Evolutionary conservation across 1,140 invertebrate genomes (phyloP), one percentile per base, ranked within the genome.

Genomic region (Panulirus ornatus): DNA sequence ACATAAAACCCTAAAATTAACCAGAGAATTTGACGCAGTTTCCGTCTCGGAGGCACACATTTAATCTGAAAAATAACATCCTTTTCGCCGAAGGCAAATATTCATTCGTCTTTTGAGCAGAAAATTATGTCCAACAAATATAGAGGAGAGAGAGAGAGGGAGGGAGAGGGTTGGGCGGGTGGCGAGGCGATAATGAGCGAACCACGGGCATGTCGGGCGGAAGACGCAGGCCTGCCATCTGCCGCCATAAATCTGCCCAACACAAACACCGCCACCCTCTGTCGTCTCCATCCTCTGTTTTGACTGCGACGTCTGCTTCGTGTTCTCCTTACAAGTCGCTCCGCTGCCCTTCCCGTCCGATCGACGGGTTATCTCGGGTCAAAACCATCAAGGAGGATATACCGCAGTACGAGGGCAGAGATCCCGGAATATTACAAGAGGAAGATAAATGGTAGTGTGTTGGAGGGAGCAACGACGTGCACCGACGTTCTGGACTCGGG

Each of bases 241-340:
- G 84, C 58, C 70, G 42, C 42, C 71, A 51, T 85, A 85, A 85
- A 85, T 85, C 84, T 85, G n/a, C 66, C 38, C 84, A 36, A 85
- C 84, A 85, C 84, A 83, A 85, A 85, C 84, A 85, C 42, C 75
- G 66, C 42, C 47, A 30, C 84, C 71, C 66, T 40, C 71, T 44
- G 30, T 70, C 84, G n/a, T 85, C 84, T 30, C 16, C 16, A 11
- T 16, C 36, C 58, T n/a, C 34, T 85, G 70, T 75, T 85, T 85
- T 54, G 84, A 85, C 63, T 51, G 44, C 66, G 84, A 38, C 84
- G 84, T 85, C 84, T 85, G 84, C 47, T 85, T 85, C 66, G 84
- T 85, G 70, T 85, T 27, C 34, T 19, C 84, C 27, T 11, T 54
- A n/a, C 66, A 73, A 22, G 79, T 58, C 70, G 27, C 36, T 22